Evolutionary conservation across 2,797 vertebrate species (phyloP).

Genomic region (Eremophila alpestris): DNA sequence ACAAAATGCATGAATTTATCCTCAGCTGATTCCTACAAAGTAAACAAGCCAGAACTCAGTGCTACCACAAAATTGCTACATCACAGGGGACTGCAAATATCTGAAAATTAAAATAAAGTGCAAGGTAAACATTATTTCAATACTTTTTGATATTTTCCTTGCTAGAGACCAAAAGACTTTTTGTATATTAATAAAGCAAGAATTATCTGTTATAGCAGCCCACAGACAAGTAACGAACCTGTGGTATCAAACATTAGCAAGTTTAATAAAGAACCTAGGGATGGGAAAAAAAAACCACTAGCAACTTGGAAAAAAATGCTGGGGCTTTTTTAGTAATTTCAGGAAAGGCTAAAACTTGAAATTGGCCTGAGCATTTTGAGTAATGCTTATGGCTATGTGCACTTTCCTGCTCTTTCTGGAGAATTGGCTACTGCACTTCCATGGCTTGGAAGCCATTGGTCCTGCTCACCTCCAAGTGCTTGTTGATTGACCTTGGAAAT

Average conservation of each 20-base stretch:
- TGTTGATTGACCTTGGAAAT: neutral
- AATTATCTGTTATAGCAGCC: neutral
- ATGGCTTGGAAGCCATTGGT: neutral
- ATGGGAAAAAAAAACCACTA: neutral
- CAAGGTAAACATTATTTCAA: neutral
- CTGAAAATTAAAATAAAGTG: neutral
- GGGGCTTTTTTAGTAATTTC: neutral
- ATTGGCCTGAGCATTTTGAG: neutral
- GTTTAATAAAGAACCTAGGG: neutral
- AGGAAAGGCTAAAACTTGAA: neutral
- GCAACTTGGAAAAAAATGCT: neutral
- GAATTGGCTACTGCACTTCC: neutral
- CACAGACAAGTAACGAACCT: neutral
- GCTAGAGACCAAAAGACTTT: neutral
- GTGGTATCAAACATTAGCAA: neutral
- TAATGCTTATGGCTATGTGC: neutral
- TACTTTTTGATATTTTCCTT: neutral
- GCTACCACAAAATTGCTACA: neutral
- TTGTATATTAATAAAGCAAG: neutral
- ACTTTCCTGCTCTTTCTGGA: neutral
- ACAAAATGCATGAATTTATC: neutral
- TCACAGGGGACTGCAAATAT: neutral
- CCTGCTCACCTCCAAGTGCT: neutral
- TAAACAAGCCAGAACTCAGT: neutral
- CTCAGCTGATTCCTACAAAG: neutral